Percentiles rank a stretch among this genome's conserved stretches.
These are phyloP conservation scores for Nemopilema nomurai DNA, from an alignment of 30 jellyfish, hydroid and myxozoan genomes.

Conservation along the genomic window DNA sequence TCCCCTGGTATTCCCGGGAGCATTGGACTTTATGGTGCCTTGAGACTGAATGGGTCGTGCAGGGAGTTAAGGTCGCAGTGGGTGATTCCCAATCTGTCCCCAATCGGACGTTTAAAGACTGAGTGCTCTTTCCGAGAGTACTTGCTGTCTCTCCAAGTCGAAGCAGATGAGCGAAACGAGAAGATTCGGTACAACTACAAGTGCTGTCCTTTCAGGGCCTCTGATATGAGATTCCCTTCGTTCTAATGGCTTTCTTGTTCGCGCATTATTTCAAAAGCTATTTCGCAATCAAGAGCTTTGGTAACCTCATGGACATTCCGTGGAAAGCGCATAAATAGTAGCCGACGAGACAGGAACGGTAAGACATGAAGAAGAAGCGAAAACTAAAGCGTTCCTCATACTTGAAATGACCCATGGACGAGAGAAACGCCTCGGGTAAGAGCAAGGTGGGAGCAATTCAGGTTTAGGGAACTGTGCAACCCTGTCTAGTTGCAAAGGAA, in stretches of 20 bases:
- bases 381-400: no score
- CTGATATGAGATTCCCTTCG: constrained; percentile 9
- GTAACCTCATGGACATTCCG: not conserved
- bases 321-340: no score
- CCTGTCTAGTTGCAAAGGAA: no score
- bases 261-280: not conserved
- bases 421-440: no score
- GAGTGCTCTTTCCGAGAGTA: constrained; percentile 55
- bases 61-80: constrained; percentile 35
- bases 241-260: not conserved
- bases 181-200: constrained; percentile 50
- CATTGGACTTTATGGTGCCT: constrained; percentile 59
- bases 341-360: no score
- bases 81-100: constrained; percentile 56
- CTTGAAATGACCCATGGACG: no score
- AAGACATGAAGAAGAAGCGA: no score
- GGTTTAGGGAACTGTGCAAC: no score
- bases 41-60: constrained; percentile 38
- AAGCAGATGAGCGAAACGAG: constrained; percentile 15
- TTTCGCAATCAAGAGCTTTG: not conserved
- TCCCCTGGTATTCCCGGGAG: constrained; percentile 49
- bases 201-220: constrained; percentile 63
- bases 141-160: constrained; percentile 30
- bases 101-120: constrained; percentile 53
- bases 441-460: no score